Conservation (phyloP, 2,113 vertebrate genomes). For the Mastomys coucha region DNA sequence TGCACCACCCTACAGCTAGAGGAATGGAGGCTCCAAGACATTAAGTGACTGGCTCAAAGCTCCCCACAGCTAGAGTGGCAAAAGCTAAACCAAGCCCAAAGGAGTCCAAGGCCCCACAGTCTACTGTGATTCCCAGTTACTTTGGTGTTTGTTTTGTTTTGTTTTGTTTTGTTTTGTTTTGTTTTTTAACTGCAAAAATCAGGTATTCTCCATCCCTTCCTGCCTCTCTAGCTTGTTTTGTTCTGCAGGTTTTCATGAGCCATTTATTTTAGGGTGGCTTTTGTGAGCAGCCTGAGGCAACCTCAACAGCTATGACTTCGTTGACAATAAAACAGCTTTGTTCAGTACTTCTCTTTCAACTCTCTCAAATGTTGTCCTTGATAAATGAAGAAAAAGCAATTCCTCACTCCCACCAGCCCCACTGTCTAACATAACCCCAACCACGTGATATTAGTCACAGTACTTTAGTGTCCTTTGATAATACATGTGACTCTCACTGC, state of each 20-base stretch:
- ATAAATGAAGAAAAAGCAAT: background rate
- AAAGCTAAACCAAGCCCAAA: background rate
- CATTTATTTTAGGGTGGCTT: conserved; percentile 24
- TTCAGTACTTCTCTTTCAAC: background rate
- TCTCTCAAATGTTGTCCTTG: conserved; percentile 2
- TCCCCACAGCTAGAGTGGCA: background rate
- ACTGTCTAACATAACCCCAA: background rate
- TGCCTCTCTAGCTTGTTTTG: background rate
- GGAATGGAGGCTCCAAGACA: background rate
- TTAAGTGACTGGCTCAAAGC: background rate
- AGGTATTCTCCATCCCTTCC: too few relatives aligned
- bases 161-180: background rate
- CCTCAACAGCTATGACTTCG: background rate
- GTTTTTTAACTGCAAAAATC: background rate
- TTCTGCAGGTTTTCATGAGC: background rate
- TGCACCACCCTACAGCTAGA: background rate
- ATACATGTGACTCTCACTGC: background rate
- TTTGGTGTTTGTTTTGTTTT: background rate
- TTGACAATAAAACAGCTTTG: background rate
- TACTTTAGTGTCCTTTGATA: background rate
- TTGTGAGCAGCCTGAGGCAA: background rate
- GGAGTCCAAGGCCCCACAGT: background rate
- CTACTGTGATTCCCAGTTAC: background rate
- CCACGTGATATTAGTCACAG: background rate
- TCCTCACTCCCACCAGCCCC: background rate